Evolutionary conservation across 2,113 vertebrate species (phyloP).

Genomic region (Cyphomyrus plagiostoma): DNA sequence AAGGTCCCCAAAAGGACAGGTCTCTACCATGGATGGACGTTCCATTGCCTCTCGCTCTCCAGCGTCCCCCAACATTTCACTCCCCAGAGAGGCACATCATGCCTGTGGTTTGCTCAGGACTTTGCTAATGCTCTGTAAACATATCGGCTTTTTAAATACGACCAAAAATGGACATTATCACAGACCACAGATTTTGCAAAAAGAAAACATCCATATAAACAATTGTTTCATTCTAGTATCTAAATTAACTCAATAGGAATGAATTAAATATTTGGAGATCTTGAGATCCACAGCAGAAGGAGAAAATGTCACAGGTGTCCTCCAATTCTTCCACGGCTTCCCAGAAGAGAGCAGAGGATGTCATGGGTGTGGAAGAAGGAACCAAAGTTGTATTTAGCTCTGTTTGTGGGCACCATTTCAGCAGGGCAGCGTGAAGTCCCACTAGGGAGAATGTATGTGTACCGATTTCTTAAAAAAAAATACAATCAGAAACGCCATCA

Average conservation of each 20-base stretch:
- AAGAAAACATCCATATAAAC: neutral
- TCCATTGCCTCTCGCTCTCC: neutral
- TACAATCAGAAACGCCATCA: neutral
- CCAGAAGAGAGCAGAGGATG: neutral
- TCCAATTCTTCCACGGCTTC: neutral
- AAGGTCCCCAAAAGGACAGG: neutral
- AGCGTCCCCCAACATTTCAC: neutral
- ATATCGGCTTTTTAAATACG: neutral
- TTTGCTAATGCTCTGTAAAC: neutral
- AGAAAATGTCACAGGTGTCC: neutral
- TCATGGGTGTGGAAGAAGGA: neutral
- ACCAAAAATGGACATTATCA: neutral
- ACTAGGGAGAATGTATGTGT: neutral
- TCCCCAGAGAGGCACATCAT: neutral
- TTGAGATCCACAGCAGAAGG: neutral
- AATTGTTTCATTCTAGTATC: neutral
- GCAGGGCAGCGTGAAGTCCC: neutral
- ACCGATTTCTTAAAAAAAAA: neutral
- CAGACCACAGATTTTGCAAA: neutral
- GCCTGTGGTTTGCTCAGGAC: neutral
- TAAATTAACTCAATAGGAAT: neutral
- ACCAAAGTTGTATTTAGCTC: neutral
- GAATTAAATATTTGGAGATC: neutral
- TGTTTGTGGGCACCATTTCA: neutral
- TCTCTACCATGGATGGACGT: neutral